These are phyloP conservation scores for Lepidurus arcticus DNA, from an alignment of 1,140 invertebrate species.

Conservation along the genomic window DNA sequence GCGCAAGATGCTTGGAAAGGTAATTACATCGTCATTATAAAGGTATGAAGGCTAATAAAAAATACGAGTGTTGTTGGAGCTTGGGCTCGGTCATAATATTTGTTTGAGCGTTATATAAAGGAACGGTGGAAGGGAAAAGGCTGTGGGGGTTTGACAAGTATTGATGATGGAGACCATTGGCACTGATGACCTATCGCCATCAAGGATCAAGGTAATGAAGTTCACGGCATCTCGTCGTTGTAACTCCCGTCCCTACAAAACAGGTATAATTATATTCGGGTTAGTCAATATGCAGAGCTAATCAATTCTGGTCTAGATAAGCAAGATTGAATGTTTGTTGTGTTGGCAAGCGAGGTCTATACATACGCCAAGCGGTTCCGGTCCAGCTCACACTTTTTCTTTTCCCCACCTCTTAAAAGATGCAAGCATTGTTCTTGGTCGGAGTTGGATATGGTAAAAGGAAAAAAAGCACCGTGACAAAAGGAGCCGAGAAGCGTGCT, in stretches of 20 bases:
- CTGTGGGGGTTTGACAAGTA: not conserved
- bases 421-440: not conserved
- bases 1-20: no score
- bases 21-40: no score
- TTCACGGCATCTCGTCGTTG: not conserved
- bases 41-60: no score
- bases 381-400: not conserved
- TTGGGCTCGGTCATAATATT: not conserved
- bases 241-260: not conserved
- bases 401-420: not conserved
- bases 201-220: constrained; percentile 15
- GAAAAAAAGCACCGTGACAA: not conserved
- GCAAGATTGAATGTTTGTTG: not conserved
- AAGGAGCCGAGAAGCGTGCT: not conserved
- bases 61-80: no score
- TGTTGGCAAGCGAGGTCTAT: not conserved
- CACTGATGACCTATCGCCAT: constrained; percentile 18
- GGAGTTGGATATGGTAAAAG: not conserved
- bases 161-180: not conserved
- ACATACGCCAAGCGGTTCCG: not conserved
- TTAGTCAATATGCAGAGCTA: constrained; percentile 5
- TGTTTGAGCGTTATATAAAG: not conserved
- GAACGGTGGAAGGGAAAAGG: not conserved
- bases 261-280: constrained; percentile 2
- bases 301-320: constrained; percentile 9